Percentiles rank a stretch among this genome's conserved stretches.
These are phyloP conservation scores for Gymnocheta viridis DNA, from an alignment of 2,888 invertebrate species.

Conservation along the genomic window DNA sequence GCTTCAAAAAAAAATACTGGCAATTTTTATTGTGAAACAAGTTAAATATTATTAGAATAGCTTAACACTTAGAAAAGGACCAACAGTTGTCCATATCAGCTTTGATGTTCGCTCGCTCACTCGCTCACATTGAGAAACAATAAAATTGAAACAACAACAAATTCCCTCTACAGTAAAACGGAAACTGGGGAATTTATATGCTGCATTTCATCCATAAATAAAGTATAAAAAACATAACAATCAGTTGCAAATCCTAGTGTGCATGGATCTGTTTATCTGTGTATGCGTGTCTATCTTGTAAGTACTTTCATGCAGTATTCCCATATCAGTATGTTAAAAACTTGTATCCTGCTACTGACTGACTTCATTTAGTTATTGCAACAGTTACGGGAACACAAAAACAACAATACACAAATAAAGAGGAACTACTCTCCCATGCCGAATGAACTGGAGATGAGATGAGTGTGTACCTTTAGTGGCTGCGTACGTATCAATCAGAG, in stretches of 20 bases:
- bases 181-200: slow-evolving; percentile 46
- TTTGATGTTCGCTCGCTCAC: no score
- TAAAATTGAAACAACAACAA: slow-evolving; percentile 27
- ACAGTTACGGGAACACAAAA: slow-evolving; percentile 25
- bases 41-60: background rate
- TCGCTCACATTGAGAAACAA: background rate
- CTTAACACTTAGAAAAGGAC: background rate
- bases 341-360: slow-evolving; percentile 34
- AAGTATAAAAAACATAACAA: background rate
- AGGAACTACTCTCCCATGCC: slow-evolving; percentile 9
- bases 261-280: background rate
- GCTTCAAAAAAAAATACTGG: background rate
- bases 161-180: slow-evolving; percentile 33
- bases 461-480: slow-evolving; percentile 64
- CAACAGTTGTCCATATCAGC: background rate
- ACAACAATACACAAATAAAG: slow-evolving; percentile 15
- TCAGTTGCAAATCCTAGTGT: background rate
- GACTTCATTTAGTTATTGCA: slow-evolving; percentile 39
- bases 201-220: slow-evolving; percentile 27
- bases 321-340: slow-evolving; percentile 23
- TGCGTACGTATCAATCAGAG: slow-evolving; percentile 79
- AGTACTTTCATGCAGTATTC: slow-evolving; percentile 40
- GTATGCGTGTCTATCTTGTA: slow-evolving; percentile 29
- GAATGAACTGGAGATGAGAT: slow-evolving; percentile 4
- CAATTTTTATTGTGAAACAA: background rate